Conservation (phyloP, 2,113 vertebrate genomes). For the Anoplopoma fimbria region DNA sequence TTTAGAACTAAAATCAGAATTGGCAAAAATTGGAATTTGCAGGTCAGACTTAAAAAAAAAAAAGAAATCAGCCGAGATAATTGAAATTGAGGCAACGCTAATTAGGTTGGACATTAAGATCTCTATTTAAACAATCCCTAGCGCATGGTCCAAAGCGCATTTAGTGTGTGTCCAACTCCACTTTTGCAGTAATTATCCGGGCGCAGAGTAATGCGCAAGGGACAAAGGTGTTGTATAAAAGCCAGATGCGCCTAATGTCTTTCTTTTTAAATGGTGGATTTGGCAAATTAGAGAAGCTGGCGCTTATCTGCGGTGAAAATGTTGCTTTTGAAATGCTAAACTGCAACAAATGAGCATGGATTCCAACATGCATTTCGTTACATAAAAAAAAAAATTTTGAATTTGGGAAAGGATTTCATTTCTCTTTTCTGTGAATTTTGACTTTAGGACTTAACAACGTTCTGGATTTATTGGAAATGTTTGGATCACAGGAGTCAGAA, state of each 20-base stretch:
- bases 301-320: too few relatives aligned
- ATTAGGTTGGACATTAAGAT: neutral
- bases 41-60: too few relatives aligned
- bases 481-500: neutral
- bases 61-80: neutral
- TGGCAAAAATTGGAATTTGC: too few relatives aligned
- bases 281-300: too few relatives aligned
- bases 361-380: neutral
- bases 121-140: neutral
- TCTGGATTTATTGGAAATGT: neutral
- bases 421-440: too few relatives aligned
- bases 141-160: neutral
- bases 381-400: too few relatives aligned
- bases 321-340: neutral
- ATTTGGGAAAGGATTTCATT: neutral
- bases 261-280: neutral
- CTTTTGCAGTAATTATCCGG: neutral
- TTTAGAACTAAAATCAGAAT: too few relatives aligned
- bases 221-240: neutral
- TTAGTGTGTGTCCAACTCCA: neutral
- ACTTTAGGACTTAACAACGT: neutral
- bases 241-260: neutral
- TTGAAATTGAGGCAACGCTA: neutral
- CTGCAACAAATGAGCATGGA: neutral
- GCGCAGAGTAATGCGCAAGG: neutral